Evolutionary conservation across 2,797 vertebrate genomes (phyloP).

Genomic region (Enteromius afrohamiltoni): DNA sequence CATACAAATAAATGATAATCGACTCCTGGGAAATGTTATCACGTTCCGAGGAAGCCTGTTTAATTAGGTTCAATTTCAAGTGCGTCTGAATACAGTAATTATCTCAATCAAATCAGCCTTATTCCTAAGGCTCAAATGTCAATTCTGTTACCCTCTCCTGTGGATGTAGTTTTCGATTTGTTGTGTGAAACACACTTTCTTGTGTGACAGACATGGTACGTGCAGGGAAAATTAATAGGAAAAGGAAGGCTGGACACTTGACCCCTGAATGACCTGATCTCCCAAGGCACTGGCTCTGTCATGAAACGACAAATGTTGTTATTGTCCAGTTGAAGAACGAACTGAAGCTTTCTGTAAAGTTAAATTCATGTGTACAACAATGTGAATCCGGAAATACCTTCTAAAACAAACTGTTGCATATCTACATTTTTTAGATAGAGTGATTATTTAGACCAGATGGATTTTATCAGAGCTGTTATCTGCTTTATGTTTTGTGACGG

Average conservation of each 20-base stretch:
- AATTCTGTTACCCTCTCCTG: background rate
- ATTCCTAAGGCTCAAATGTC: constrained; percentile 6
- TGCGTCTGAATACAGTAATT: background rate
- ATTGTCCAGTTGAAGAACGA: constrained; percentile 29
- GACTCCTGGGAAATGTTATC: background rate
- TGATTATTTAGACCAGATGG: constrained; percentile 35
- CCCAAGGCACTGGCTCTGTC: constrained; percentile 37
- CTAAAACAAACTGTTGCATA: constrained; percentile 10
- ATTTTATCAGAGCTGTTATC: constrained; percentile 44
- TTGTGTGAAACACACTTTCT: background rate
- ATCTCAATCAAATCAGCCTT: constrained; percentile 7
- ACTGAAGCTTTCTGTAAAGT: background rate
- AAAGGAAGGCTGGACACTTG: constrained; percentile 45
- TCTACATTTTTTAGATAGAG: background rate
- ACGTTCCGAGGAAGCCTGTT: constrained; percentile 8
- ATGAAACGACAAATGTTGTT: constrained; percentile 40
- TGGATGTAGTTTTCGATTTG: constrained; percentile 11
- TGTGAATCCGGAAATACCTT: background rate
- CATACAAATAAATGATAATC: constrained; percentile 1
- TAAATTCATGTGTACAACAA: background rate
- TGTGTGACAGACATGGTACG: background rate
- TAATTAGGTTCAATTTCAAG: constrained; percentile 23
- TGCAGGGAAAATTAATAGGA: constrained; percentile 26
- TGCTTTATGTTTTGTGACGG: constrained; percentile 51
- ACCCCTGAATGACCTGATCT: constrained; percentile 35